Evolutionary conservation across 2,797 vertebrate species (phyloP).

Genomic region (Sebastes vulpes): DNA sequence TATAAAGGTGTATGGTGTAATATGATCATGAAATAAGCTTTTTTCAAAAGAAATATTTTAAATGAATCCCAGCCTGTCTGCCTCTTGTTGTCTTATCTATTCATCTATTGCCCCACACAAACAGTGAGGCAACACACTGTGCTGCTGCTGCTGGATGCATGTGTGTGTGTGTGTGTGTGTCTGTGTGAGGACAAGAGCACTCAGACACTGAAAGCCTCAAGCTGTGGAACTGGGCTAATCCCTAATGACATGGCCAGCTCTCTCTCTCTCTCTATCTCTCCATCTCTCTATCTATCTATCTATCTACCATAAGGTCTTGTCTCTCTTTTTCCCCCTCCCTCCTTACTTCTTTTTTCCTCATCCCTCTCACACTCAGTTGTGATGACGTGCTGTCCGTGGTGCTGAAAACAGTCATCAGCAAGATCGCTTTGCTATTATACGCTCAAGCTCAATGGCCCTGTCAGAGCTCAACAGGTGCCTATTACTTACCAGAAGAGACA

Average conservation of each 20-base stretch:
- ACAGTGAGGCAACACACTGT: not conserved
- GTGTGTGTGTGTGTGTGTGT: slow-evolving; percentile 10
- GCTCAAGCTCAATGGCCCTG: slow-evolving; percentile 24
- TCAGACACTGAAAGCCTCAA: slow-evolving; percentile 70
- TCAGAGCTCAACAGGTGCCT: slow-evolving; percentile 71
- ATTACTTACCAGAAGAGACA: not conserved
- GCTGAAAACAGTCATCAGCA: slow-evolving; percentile 65
- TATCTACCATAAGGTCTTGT: slow-evolving; percentile 31
- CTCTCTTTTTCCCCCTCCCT: not conserved
- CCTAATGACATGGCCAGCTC: slow-evolving; percentile 73
- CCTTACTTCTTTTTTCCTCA: slow-evolving; percentile 6
- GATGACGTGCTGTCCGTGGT: slow-evolving; percentile 68
- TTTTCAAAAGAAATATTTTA: not conserved
- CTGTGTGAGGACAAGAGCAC: slow-evolving; percentile 45
- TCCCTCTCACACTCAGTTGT: not conserved
- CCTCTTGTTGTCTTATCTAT: not conserved
- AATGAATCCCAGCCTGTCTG: not conserved
- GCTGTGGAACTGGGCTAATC: slow-evolving; percentile 81
- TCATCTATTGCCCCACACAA: not conserved
- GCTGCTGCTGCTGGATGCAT: slow-evolving; percentile 6
- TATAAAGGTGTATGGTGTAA: not conserved
- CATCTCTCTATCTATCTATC: slow-evolving; percentile 18
- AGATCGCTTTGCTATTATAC: not conserved
- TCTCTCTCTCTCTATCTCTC: not conserved
- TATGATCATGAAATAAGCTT: not conserved